Conservation (phyloP, 2,113 vertebrate species). For the Syngnathus scovelli region DNA sequence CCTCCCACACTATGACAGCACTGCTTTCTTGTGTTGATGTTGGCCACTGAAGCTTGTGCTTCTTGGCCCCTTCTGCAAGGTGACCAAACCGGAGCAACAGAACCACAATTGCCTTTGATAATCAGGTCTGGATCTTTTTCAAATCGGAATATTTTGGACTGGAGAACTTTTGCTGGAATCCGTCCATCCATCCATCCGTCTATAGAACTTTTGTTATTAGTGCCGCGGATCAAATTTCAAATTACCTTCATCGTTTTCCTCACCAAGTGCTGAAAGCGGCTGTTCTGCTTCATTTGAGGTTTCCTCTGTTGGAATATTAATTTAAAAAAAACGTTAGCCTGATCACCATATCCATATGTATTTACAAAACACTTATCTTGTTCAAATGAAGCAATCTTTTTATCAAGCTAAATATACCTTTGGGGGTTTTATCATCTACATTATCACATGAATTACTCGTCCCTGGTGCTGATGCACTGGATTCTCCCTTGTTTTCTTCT, state of each 20-base stretch:
- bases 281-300: conserved; percentile 14
- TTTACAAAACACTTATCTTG: not conserved
- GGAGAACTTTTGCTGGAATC: not conserved
- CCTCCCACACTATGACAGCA: conserved; percentile 37
- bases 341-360: fast-evolving
- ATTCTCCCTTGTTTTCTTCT: conserved; percentile 47
- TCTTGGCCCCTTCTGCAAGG: conserved; percentile 24
- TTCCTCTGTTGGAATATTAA: conserved; percentile 33
- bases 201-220: not conserved
- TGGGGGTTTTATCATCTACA: conserved; percentile 52
- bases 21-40: conserved; percentile 41
- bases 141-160: not conserved
- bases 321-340: not conserved
- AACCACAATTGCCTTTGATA: not conserved
- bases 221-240: not conserved
- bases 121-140: not conserved
- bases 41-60: conserved; percentile 22
- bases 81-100: conserved; percentile 19
- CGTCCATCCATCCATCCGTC: not conserved
- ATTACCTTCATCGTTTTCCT: conserved; percentile 43
- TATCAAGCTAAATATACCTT: conserved; percentile 47
- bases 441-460: conserved; percentile 54
- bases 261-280: not conserved
- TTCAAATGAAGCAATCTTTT: not conserved
- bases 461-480: conserved; percentile 41